Evolutionary conservation across 2,888 invertebrate species (phyloP).

Genomic region (Hypomecis atomaria): DNA sequence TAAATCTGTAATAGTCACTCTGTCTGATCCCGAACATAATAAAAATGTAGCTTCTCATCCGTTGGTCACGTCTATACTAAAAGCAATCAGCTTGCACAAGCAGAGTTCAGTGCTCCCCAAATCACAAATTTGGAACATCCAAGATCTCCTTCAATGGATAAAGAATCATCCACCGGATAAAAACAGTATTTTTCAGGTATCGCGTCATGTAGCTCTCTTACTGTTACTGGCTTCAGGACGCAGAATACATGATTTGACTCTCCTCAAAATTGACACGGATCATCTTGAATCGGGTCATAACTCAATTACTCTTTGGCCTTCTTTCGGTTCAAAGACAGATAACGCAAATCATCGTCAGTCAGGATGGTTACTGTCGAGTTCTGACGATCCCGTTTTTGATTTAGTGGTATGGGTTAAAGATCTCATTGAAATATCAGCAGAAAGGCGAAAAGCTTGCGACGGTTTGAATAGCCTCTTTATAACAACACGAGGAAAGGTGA

Average conservation of each 20-base stretch:
- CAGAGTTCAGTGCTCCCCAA: not conserved
- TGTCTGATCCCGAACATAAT: conserved; percentile 24
- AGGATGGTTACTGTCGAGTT: conserved; percentile 1
- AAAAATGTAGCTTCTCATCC: not conserved
- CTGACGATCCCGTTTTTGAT: not conserved
- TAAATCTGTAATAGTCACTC: conserved; percentile 35
- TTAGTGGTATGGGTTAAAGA: not conserved
- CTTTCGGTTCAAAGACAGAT: conserved; percentile 25
- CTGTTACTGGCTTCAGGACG: conserved; percentile 28
- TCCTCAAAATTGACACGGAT: not conserved
- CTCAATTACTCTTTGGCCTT: conserved; percentile 8
- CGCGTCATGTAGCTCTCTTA: conserved; percentile 20
- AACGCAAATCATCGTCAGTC: conserved; percentile 3
- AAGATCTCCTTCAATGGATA: not conserved
- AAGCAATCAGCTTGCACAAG: not conserved
- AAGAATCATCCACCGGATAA: not conserved
- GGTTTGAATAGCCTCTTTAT: not conserved
- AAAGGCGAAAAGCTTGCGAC: not conserved
- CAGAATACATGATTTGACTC: conserved; percentile 30
- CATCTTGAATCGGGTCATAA: too few species aligned
- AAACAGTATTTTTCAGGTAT: conserved; percentile 20
- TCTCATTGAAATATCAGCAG: too few species aligned
- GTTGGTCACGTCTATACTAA: not conserved
- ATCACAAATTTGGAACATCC: conserved; percentile 10
- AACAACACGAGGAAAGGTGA: conserved; percentile 5